Evolutionary conservation across 53 echinoderm and acorn worm species (phyloP).

Genomic region (Henricia sp.): DNA sequence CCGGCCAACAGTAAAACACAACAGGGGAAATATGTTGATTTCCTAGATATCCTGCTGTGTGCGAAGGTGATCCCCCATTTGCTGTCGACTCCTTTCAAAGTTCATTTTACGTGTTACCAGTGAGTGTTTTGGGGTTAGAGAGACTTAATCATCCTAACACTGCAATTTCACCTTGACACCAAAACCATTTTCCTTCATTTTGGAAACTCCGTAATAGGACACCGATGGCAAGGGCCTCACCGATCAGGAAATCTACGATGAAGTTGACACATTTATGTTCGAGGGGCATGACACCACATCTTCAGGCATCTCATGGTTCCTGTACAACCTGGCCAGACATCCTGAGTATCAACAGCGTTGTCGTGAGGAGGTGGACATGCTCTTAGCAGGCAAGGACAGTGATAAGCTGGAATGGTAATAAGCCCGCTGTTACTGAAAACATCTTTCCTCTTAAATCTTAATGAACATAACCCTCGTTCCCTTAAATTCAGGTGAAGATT

Average conservation of each 20-base stretch:
- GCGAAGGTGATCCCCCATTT: conserved; percentile 65
- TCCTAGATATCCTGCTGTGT: conserved; percentile 68
- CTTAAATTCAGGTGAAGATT: no score
- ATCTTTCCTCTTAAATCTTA: no score
- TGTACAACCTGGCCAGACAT: conserved; percentile 64
- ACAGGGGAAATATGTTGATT: conserved; percentile 61
- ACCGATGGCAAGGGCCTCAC: conserved; percentile 47
- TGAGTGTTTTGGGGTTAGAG: not conserved
- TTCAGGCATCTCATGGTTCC: conserved; percentile 70
- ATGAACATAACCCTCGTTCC: no score
- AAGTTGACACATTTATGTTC: conserved; percentile 72
- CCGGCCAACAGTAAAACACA: not conserved
- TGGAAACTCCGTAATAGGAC: conserved; percentile 12
- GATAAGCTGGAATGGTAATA: conserved; percentile 49
- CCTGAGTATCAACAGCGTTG: conserved; percentile 64
- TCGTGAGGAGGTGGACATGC: conserved; percentile 62
- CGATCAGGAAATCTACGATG: conserved; percentile 61
- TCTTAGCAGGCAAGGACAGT: conserved; percentile 43
- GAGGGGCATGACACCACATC: conserved; percentile 74
- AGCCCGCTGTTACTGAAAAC: no score
- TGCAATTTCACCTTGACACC: not conserved
- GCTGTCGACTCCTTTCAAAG: not conserved
- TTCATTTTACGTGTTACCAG: no score
- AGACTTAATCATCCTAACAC: no score
- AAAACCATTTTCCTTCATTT: not conserved